A percentile compares a stretch with the other conserved stretches of the same genome.
Evolutionary conservation across 2,113 vertebrate species (phyloP).

Genomic region (Brienomyrus longianalis): DNA sequence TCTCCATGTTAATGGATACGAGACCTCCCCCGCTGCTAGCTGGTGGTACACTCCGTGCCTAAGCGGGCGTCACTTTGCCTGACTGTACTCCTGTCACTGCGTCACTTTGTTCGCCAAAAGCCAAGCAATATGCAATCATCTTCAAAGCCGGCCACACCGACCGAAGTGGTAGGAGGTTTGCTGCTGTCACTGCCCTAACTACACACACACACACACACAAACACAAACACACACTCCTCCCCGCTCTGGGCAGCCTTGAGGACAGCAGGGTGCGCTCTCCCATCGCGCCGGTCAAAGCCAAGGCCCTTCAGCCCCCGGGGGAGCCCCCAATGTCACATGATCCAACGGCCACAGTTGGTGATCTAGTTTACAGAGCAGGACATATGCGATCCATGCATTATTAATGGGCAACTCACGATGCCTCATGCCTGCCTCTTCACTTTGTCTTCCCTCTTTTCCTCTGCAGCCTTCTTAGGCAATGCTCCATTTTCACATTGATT

Average conservation of each 20-base stretch:
- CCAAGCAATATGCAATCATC: conserved; percentile 23
- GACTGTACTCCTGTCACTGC: not conserved
- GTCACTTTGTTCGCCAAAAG: conserved; percentile 27
- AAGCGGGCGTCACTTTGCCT: not conserved
- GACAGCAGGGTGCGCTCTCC: not conserved
- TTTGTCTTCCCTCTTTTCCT: not conserved
- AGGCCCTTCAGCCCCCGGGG: not conserved
- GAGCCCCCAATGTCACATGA: conserved; percentile 26
- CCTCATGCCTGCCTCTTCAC: conserved; percentile 10
- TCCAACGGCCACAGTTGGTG: conserved; percentile 38
- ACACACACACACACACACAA: conserved; percentile 14
- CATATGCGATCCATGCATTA: conserved; percentile 40
- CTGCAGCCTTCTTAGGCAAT: not conserved
- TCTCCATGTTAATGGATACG: not conserved
- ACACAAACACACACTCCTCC: conserved; percentile 30
- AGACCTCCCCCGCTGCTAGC: not conserved
- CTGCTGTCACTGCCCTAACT: not conserved
- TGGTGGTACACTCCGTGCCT: not conserved
- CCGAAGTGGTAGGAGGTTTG: not conserved
- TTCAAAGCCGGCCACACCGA: not conserved
- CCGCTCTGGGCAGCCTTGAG: not conserved
- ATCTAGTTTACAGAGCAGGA: conserved; percentile 38
- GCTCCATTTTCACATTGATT: not conserved
- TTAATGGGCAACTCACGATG: conserved; percentile 25
- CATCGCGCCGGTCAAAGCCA: not conserved